Evolutionary conservation across 2,888 invertebrate genomes (phyloP).

Genomic region (Chaetoderma sp.): DNA sequence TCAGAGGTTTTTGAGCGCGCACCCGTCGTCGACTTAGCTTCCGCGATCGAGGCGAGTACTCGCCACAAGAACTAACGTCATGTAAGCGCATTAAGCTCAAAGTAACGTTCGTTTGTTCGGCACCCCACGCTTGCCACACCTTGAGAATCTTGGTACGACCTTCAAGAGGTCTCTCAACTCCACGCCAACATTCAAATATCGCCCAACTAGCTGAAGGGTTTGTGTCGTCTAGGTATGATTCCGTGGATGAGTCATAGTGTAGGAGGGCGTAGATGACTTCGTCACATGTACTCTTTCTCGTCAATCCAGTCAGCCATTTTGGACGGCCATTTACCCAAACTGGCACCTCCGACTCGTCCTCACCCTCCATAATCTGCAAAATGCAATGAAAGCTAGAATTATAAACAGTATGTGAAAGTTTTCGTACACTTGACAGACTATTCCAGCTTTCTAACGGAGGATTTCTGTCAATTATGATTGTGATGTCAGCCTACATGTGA

Average conservation of each 20-base stretch:
- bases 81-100: constrained; percentile 60
- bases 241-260: constrained; percentile 58
- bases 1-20: background rate
- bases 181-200: constrained; percentile 77
- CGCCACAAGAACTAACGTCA: constrained; percentile 43
- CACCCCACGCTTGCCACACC: constrained; percentile 85
- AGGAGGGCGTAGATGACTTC: constrained; percentile 83
- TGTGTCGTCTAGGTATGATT: constrained; percentile 75
- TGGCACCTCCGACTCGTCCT: constrained; percentile 57
- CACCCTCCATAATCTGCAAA: too few species aligned
- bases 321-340: constrained; percentile 83
- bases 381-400: too few species aligned
- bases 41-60: background rate
- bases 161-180: constrained; percentile 75
- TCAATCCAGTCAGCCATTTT: constrained; percentile 84
- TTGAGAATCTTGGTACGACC: constrained; percentile 81
- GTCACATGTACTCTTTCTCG: constrained; percentile 81
- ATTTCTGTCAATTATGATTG: too few species aligned
- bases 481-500: too few species aligned
- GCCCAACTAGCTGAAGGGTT: constrained; percentile 77
- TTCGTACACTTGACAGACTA: too few species aligned
- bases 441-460: too few species aligned
- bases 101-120: constrained; percentile 76
- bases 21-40: background rate
- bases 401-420: too few species aligned